phyloP scores from a whole-genome alignment of 2,888 invertebrate genomes.

The Tinea trinotella region DNA sequence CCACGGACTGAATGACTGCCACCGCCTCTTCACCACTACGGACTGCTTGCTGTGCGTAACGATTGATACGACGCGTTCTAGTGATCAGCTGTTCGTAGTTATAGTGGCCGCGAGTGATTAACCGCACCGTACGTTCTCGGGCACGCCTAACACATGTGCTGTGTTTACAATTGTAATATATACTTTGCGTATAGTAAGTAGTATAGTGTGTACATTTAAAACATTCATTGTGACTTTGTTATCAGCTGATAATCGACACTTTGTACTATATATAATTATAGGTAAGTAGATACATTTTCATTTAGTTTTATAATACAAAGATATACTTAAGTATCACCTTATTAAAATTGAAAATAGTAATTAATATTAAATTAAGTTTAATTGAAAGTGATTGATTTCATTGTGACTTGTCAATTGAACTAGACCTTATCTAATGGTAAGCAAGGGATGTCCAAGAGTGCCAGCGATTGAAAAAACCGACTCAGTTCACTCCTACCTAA shows the following conservation, averaged over 20 bases:
- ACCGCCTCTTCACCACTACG: not conserved
- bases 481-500: no score
- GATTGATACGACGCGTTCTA: not conserved
- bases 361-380: no score
- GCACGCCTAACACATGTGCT: not conserved
- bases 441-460: no score
- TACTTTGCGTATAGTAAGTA: no score
- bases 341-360: no score
- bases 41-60: not conserved
- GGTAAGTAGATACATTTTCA: not conserved
- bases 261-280: not conserved
- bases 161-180: constrained; percentile 11
- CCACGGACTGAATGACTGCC: constrained; percentile 36
- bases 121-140: not conserved
- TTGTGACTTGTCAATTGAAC: no score
- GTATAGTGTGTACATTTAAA: not conserved
- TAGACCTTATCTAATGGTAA: no score
- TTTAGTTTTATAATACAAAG: no score
- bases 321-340: no score
- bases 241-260: not conserved
- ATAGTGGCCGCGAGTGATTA: constrained; percentile 2
- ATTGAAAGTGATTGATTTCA: no score
- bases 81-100: constrained; percentile 10
- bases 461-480: no score
- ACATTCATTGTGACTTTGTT: not conserved